phyloP scores from a whole-genome alignment of 2,888 invertebrate genomes.

The Rhaphigaster nebulosa region DNA sequence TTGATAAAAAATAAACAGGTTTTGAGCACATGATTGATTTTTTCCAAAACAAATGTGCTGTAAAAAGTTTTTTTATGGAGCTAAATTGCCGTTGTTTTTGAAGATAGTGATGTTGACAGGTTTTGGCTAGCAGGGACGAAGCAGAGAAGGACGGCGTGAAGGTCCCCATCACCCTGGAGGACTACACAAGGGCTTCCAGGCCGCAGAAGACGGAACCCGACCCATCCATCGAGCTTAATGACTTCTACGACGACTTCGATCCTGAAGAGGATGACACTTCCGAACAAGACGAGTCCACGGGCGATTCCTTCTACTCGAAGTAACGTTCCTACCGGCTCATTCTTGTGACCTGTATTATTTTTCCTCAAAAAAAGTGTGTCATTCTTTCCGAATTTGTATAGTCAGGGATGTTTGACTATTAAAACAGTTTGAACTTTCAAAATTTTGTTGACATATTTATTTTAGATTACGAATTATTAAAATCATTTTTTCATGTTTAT shows the following conservation, averaged over 20 bases:
- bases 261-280: slow-evolving; percentile 62
- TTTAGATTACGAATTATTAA: not conserved
- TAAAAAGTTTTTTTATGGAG: too few relatives aligned
- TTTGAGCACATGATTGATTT: too few relatives aligned
- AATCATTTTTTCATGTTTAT: not conserved
- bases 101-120: slow-evolving; percentile 49
- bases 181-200: slow-evolving; percentile 62
- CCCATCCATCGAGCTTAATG: slow-evolving; percentile 57
- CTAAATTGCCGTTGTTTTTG: too few relatives aligned
- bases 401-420: slow-evolving; percentile 35
- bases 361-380: not conserved
- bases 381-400: not conserved
- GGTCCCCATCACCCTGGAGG: slow-evolving; percentile 63
- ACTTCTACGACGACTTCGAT: slow-evolving; percentile 62
- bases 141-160: slow-evolving; percentile 62
- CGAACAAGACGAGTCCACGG: slow-evolving; percentile 60
- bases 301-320: slow-evolving; percentile 58
- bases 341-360: not conserved
- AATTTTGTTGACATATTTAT: slow-evolving; percentile 17
- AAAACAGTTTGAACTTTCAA: slow-evolving; percentile 28
- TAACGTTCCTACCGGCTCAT: not conserved
- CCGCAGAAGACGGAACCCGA: slow-evolving; percentile 58
- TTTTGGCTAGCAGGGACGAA: slow-evolving; percentile 60
- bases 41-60: too few relatives aligned
- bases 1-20: too few relatives aligned